These are phyloP conservation scores for Bradysia coprophila DNA, from an alignment of 1,140 invertebrate genomes.

Conservation along the genomic window DNA sequence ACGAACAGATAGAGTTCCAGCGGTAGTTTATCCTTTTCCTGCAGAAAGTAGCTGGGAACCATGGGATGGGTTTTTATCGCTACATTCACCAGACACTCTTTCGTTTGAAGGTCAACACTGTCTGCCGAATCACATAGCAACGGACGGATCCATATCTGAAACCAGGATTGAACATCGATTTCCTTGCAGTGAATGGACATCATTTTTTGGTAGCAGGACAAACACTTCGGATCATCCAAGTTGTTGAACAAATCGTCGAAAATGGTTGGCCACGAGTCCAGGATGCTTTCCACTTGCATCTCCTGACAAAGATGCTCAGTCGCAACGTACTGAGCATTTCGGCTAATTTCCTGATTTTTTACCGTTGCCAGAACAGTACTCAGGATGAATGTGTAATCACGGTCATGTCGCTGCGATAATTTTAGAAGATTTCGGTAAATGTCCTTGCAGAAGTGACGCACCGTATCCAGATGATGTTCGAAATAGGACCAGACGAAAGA, in stretches of 20 bases:
- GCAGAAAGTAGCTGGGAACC: conserved; percentile 7
- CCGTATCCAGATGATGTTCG: conserved; percentile 33
- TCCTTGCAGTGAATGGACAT: conserved; percentile 7
- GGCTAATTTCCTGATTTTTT: conserved; percentile 5
- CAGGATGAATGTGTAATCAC: conserved; percentile 7
- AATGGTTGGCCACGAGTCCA: conserved; percentile 11
- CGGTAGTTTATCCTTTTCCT: conserved; percentile 2
- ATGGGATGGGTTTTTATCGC: conserved; percentile 10
- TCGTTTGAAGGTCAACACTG: conserved; percentile 6
- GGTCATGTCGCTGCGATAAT: conserved; percentile 11
- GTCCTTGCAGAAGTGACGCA: conserved; percentile 29
- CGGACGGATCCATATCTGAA: conserved; percentile 8
- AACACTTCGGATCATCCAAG: conserved; percentile 12
- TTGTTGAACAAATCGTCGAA: conserved; percentile 10
- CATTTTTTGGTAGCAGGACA: conserved; percentile 7
- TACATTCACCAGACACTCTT: conserved; percentile 10
- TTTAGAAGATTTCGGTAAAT: conserved; percentile 23
- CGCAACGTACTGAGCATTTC: conserved; percentile 11
- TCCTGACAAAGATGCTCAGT: conserved; percentile 10
- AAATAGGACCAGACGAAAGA: conserved; percentile 26
- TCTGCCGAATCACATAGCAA: conserved; percentile 6
- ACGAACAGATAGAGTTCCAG: conserved; percentile 13
- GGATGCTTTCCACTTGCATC: conserved; percentile 8
- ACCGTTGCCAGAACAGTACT: conserved; percentile 6
- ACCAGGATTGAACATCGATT: conserved; percentile 9